Percentiles rank a stretch among this genome's conserved stretches.
Conservation (phyloP, 2,797 vertebrate species). For the Galagoides demidoff region DNA sequence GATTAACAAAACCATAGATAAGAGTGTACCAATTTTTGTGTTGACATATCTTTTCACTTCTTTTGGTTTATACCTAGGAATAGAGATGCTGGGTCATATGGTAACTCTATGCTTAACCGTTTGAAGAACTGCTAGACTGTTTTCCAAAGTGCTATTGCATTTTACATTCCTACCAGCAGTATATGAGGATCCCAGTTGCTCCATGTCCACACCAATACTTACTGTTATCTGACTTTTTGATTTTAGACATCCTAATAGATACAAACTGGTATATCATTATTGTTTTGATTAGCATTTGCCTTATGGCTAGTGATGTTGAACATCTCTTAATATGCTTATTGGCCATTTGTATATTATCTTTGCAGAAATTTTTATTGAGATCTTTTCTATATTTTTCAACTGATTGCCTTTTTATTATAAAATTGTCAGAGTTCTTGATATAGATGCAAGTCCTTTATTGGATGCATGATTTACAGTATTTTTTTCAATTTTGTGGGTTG, state of each 20-base stretch:
- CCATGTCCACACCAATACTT: background rate
- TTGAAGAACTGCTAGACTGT: background rate
- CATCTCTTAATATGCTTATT: background rate
- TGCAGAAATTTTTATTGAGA: background rate
- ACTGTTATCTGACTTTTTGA: background rate
- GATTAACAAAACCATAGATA: background rate
- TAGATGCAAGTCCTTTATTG: background rate
- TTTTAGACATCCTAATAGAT: background rate
- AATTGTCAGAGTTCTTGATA: background rate
- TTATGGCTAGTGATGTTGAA: background rate
- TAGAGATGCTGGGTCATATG: background rate
- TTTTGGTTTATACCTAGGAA: background rate
- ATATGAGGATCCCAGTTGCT: background rate
- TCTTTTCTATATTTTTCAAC: conserved; percentile 11
- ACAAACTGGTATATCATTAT: background rate
- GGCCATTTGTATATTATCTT: background rate
- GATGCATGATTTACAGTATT: background rate
- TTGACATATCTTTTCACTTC: background rate
- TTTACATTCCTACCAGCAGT: background rate
- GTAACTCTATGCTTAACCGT: background rate
- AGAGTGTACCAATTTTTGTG: background rate
- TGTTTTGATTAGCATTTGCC: background rate
- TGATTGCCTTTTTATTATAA: background rate
- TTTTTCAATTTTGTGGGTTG: background rate
- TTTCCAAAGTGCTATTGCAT: background rate